Percentiles rank a stretch among this genome's conserved stretches.
Conservation (phyloP, 1,140 invertebrate species). For the Eriocheir sinensis region DNA sequence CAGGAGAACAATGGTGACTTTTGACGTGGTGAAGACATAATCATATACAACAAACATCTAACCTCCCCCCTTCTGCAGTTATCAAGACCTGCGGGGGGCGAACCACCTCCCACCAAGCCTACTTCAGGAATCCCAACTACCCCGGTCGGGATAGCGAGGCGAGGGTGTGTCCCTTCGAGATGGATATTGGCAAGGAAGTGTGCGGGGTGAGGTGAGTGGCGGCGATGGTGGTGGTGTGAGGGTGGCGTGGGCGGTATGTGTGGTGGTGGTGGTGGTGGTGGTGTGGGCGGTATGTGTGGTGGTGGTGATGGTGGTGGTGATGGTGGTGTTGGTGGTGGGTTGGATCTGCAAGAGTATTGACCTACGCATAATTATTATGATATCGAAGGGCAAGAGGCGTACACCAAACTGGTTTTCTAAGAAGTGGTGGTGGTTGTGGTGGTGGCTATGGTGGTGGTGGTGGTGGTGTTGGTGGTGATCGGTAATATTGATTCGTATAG, state of each 20-base stretch:
- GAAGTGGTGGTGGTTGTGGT: too few species aligned
- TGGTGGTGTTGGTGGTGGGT: not conserved
- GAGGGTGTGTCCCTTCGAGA: slow-evolving; percentile 42
- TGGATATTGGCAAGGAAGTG: slow-evolving; percentile 56
- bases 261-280: not conserved
- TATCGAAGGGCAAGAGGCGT: not conserved
- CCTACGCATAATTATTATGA: not conserved
- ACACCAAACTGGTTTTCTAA: not conserved
- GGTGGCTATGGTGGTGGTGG: too few species aligned
- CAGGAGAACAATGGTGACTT: too few species aligned
- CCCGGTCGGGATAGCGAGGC: slow-evolving; percentile 48
- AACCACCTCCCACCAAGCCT: slow-evolving; percentile 51
- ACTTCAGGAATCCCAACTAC: slow-evolving; percentile 61
- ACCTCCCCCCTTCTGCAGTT: slow-evolving; percentile 2
- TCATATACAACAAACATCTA: too few species aligned
- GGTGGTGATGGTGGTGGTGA: not conserved
- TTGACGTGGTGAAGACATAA: too few species aligned
- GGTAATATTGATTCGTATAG: too few species aligned
- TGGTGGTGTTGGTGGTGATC: too few species aligned
- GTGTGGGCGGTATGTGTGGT: not conserved
- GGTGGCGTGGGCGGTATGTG: slow-evolving; percentile 46
- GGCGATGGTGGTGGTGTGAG: not conserved
- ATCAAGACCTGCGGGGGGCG: slow-evolving; percentile 55
- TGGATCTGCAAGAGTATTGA: not conserved
- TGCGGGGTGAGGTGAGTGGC: slow-evolving; percentile 65